phyloP scores from a whole-genome alignment of 1,140 invertebrate genomes.

The Pachyrhynchus sulphureomaculatus region DNA sequence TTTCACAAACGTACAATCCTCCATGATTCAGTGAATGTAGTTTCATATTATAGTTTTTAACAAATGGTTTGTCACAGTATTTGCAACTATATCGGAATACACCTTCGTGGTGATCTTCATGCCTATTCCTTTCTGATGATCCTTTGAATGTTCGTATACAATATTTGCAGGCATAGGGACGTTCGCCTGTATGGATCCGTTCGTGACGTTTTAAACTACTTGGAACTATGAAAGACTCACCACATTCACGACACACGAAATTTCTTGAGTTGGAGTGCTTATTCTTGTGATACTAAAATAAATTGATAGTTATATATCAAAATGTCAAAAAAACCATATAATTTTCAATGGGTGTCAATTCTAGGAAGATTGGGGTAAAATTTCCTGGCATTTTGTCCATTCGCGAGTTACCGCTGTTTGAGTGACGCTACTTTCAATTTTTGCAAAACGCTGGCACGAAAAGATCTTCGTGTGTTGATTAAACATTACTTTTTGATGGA shows the following conservation, averaged over 20 bases:
- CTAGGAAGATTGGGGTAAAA: too few relatives aligned
- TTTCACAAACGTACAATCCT: slow-evolving; percentile 30
- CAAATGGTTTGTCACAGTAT: slow-evolving; percentile 70
- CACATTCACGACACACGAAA: slow-evolving; percentile 58
- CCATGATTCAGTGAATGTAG: slow-evolving; percentile 36
- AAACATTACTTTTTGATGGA: too few relatives aligned
- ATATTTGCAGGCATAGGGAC: slow-evolving; percentile 41
- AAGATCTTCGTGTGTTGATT: too few relatives aligned
- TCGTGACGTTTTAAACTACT: slow-evolving; percentile 52
- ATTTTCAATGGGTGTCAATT: too few relatives aligned
- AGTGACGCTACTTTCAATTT: too few relatives aligned
- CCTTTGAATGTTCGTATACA: slow-evolving; percentile 70
- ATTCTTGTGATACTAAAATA: slow-evolving; percentile 31
- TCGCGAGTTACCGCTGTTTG: too few relatives aligned
- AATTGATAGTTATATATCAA: too few relatives aligned
- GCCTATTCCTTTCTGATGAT: slow-evolving; percentile 62
- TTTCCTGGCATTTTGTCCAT: too few relatives aligned
- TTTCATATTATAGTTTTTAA: slow-evolving; percentile 35
- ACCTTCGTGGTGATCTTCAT: slow-evolving; percentile 62
- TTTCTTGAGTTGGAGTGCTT: slow-evolving; percentile 52
- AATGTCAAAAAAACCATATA: too few relatives aligned
- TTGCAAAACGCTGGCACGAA: too few relatives aligned
- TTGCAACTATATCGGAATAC: slow-evolving; percentile 72
- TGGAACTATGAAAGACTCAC: slow-evolving; percentile 55
- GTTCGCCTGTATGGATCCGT: slow-evolving; percentile 43